These are phyloP conservation scores for Threskiornis aethiopicus DNA, from an alignment of 2,797 vertebrate genomes.

Conservation along the genomic window DNA sequence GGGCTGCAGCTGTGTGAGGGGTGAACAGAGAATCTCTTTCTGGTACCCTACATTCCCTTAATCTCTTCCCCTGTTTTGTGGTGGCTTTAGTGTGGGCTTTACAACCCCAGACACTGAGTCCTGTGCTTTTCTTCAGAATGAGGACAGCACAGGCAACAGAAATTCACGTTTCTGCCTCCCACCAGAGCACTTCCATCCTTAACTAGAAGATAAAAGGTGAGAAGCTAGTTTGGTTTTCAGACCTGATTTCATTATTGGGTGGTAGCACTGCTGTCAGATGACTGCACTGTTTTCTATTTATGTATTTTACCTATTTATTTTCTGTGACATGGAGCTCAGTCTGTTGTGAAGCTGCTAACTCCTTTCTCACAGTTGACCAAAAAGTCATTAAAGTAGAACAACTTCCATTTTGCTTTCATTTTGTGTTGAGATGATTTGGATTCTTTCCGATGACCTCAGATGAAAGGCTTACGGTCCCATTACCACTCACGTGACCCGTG, in stretches of 20 bases:
- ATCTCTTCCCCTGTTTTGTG: not conserved
- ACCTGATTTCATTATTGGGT: not conserved
- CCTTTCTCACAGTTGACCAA: not conserved
- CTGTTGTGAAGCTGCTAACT: not conserved
- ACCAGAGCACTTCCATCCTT: not conserved
- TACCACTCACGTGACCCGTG: not conserved
- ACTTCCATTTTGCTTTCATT: not conserved
- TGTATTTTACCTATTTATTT: not conserved
- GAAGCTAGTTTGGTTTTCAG: not conserved
- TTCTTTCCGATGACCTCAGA: not conserved
- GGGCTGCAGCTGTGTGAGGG: not conserved
- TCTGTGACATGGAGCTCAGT: not conserved
- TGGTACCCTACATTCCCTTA: not conserved
- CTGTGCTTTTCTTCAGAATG: not conserved
- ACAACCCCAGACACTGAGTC: not conserved
- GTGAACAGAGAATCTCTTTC: not conserved
- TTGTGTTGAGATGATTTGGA: not conserved
- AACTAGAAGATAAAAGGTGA: not conserved
- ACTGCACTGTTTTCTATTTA: not conserved
- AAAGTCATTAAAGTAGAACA: not conserved
- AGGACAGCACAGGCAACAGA: not conserved
- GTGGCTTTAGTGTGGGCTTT: not conserved
- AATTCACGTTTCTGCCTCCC: not conserved
- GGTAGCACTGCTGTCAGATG: not conserved
- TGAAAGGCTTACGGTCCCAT: not conserved